Evolutionary conservation across 2,797 vertebrate species (phyloP), one percentile per base, ranked within the genome.

Genomic region (Taenioides sp.): DNA sequence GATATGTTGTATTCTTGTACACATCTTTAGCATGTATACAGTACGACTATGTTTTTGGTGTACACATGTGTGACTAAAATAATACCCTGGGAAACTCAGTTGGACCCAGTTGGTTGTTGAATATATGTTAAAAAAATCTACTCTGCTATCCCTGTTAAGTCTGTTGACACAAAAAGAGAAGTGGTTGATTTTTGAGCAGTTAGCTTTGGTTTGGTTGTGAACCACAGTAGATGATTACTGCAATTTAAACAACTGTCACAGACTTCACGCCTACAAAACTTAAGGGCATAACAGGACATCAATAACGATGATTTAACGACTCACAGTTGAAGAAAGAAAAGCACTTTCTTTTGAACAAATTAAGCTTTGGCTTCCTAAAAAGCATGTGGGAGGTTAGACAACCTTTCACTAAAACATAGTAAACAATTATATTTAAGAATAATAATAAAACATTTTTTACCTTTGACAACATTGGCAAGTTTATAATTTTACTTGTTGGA

Each of bases 51-150:
- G 43, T 43, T 43, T 40, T 43, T 43, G 67, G 67, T 77, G 25
- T 57, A 64, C 67, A 31, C 74, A 28, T 49, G 14, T 77, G 47
- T 54, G 47, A 68, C 62, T 62, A 73, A 74, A 71, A 68, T 74
- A 58, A 72, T 71, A 67, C 50, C 52, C 54, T 22, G 57, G 0
- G 52, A 77, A 80, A 84, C 68, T 71, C 73, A 69, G 62, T 64
- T 18, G 47, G 4, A 2, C 31, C 6, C 31, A 34, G 31, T 34
- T 34, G 31, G 5, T 34, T 34, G 7, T 34, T 34, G 5, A 34
- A 34, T 34, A 34, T 7, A 34, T 4, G 7, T 34, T 7, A 7
- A 34, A 27, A 27, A 27, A 1, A 27, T 27, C 4, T 59, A 59
- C 25, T 37, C 34, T 37, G 34, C 34, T 10, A 10, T 37, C 34